phyloP scores from a whole-genome alignment of 2,888 invertebrate species.

The Cephus pygmeus region DNA sequence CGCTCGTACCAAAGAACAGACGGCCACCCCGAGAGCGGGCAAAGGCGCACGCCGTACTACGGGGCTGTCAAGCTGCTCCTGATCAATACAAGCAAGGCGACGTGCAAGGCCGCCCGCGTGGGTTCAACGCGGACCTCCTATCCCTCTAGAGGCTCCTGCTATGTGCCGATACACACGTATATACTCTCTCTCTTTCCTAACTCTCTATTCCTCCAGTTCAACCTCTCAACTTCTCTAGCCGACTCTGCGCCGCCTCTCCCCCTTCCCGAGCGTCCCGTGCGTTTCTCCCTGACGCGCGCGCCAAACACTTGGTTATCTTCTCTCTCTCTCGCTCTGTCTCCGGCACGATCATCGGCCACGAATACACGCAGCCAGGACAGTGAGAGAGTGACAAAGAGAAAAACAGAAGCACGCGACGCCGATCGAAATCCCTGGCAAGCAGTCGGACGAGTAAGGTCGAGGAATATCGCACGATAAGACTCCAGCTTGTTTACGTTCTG shows the following conservation, averaged over 20 bases:
- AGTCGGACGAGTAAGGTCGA: not conserved
- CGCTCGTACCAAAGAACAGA: not conserved
- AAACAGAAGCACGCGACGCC: not conserved
- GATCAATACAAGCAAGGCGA: slow-evolving; percentile 64
- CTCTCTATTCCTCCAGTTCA: not conserved
- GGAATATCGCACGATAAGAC: not conserved
- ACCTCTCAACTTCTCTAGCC: not conserved
- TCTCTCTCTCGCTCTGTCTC: not conserved
- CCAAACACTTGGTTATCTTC: not conserved
- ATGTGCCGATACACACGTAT: slow-evolving; percentile 22
- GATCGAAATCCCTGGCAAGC: not conserved
- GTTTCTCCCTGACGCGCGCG: not conserved
- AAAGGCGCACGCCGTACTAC: slow-evolving; percentile 29
- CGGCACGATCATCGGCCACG: not conserved
- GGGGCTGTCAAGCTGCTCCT: slow-evolving; percentile 51
- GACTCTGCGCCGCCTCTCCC: not conserved
- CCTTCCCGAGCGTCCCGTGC: not conserved
- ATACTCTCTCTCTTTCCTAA: not conserved
- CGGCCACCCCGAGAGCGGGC: slow-evolving; percentile 9
- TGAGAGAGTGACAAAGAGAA: not conserved
- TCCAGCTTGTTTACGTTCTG: not conserved
- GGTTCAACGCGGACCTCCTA: slow-evolving; percentile 29
- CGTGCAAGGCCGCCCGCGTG: slow-evolving; percentile 61
- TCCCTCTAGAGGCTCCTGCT: slow-evolving; percentile 22
- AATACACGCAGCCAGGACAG: not conserved